phyloP scores from a whole-genome alignment of 1,140 invertebrate genomes.

The Heliconius eleuchia region DNA sequence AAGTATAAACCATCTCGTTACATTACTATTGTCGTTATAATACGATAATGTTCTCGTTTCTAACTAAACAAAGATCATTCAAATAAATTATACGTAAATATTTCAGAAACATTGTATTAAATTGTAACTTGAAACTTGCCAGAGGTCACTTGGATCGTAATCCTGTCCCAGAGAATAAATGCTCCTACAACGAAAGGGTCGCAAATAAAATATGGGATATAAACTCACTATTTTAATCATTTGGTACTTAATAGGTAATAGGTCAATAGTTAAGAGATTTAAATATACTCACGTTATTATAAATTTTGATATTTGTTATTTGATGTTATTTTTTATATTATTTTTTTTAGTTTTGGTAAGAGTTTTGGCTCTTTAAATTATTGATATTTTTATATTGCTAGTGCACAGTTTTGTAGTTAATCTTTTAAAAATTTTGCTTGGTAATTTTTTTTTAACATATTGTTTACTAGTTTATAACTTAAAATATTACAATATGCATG shows the following conservation, averaged over 20 bases:
- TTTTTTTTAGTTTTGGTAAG: too few relatives aligned
- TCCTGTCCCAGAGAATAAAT: slow-evolving; percentile 24
- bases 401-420: too few relatives aligned
- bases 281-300: neutral
- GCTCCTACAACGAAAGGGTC: neutral
- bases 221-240: neutral
- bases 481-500: too few relatives aligned
- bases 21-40: too few relatives aligned
- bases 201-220: neutral
- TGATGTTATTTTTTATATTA: too few relatives aligned
- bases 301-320: neutral
- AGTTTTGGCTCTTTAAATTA: too few relatives aligned
- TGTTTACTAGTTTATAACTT: too few relatives aligned
- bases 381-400: neutral
- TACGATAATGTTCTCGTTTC: too few relatives aligned
- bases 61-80: too few relatives aligned
- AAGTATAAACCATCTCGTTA: too few relatives aligned
- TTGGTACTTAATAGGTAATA: neutral
- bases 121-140: slow-evolving; percentile 20
- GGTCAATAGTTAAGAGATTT: neutral
- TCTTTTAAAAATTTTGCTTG: too few relatives aligned
- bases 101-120: neutral
- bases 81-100: neutral
- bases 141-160: slow-evolving; percentile 25
- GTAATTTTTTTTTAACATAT: too few relatives aligned